These are phyloP conservation scores for Choloepus didactylus DNA, from an alignment of 2,797 vertebrate genomes.

Conservation along the genomic window DNA sequence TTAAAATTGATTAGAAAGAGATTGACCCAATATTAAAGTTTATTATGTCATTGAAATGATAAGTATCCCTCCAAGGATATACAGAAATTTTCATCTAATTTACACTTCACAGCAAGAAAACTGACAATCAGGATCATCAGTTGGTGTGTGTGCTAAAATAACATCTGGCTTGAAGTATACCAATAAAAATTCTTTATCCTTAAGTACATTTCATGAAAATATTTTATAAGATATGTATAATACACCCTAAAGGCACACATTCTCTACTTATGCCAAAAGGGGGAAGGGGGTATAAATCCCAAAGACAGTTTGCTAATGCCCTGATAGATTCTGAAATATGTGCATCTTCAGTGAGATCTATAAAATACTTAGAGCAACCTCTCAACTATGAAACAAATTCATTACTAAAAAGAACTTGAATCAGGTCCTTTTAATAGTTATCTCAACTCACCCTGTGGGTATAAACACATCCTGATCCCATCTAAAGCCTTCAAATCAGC, in stretches of 20 bases:
- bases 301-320: slow-evolving; percentile 5
- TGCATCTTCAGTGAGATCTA: slow-evolving; percentile 54
- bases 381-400: slow-evolving; percentile 54
- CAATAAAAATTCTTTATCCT: slow-evolving; percentile 12
- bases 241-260: neutral
- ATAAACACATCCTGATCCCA: neutral
- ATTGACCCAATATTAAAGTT: neutral
- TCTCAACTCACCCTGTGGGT: neutral
- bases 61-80: neutral
- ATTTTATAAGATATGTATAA: neutral
- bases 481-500: slow-evolving; percentile 41
- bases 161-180: neutral
- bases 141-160: neutral
- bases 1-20: slow-evolving; percentile 9
- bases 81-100: neutral
- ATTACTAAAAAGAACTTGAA: slow-evolving; percentile 65
- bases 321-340: slow-evolving; percentile 14
- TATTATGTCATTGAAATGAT: neutral
- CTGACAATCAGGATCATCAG: neutral
- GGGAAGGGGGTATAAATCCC: neutral
- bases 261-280: neutral
- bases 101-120: slow-evolving; percentile 1
- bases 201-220: neutral
- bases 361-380: slow-evolving; percentile 29
- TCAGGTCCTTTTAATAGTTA: neutral